phyloP scores from a whole-genome alignment of 2,888 invertebrate genomes.

The Dendrolimus pini region DNA sequence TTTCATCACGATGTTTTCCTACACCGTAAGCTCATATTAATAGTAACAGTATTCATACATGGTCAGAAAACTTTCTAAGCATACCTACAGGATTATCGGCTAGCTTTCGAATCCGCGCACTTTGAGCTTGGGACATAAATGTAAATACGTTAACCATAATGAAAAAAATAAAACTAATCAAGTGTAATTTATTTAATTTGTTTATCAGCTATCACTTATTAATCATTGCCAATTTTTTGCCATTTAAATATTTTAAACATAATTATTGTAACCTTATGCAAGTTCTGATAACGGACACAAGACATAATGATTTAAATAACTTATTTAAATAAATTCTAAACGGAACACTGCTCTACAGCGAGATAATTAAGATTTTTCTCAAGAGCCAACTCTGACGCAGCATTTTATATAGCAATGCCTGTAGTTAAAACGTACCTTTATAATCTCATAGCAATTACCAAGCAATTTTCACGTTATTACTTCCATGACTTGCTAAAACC shows the following conservation, averaged over 20 bases:
- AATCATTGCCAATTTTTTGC: no score
- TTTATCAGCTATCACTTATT: no score
- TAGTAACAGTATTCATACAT: no score
- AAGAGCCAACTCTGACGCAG: neutral
- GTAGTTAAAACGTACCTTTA: conserved; percentile 20
- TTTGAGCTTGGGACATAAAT: no score
- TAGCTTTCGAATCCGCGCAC: no score
- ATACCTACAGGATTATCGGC: no score
- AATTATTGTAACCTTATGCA: neutral
- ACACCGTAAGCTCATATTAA: no score
- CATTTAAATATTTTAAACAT: neutral
- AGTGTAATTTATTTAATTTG: no score
- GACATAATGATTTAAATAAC: neutral
- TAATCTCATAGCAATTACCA: conserved; percentile 39
- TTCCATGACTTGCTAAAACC: conserved; percentile 40
- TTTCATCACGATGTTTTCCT: no score
- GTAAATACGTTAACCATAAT: no score
- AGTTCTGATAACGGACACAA: neutral
- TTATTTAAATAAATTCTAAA: neutral
- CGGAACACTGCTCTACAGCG: neutral
- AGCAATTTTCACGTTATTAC: conserved; percentile 38
- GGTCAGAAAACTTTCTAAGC: no score
- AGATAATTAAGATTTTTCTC: neutral
- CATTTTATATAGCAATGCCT: neutral
- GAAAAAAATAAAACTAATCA: no score